Conservation (phyloP, 2,888 invertebrate species). For the Lepidocyrtinus sp. region DNA sequence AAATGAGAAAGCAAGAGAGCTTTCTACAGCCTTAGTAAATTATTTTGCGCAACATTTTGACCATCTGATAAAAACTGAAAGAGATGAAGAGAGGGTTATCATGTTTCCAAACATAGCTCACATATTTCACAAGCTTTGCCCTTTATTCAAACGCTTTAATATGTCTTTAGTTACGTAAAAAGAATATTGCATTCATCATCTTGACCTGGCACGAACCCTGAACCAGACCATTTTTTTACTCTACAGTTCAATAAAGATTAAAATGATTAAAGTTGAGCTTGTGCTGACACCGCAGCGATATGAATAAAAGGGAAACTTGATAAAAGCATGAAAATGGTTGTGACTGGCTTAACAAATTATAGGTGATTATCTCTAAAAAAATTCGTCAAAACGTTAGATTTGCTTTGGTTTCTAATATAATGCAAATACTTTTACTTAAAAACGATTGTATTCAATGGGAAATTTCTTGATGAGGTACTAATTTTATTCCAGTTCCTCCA, state of each 20-base stretch:
- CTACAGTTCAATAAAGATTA: background rate
- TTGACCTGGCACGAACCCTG: background rate
- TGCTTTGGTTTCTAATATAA: too few species aligned
- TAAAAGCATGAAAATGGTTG: too few species aligned
- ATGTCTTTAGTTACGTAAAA: background rate
- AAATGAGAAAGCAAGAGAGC: too few species aligned
- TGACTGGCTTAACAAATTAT: too few species aligned
- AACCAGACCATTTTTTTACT: background rate
- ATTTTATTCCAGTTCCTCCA: too few species aligned
- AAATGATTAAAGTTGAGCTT: background rate
- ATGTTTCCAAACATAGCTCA: background rate
- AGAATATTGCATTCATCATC: background rate
- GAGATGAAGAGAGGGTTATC: background rate
- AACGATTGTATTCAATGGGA: too few species aligned
- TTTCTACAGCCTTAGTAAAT: too few species aligned
- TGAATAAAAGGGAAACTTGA: background rate
- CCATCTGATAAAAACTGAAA: background rate
- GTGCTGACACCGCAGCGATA: background rate
- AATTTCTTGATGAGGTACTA: too few species aligned
- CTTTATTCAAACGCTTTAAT: background rate
- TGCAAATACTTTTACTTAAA: too few species aligned
- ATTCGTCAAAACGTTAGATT: too few species aligned
- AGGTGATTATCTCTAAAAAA: too few species aligned
- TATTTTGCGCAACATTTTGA: background rate
- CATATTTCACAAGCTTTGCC: background rate